phyloP scores from a whole-genome alignment of 2,113 vertebrate species.

The sheep (Ovis aries) region ARS-UI_Ramb_v3.0 NC_056055.1:128616001-128616500 shows the following conservation, averaged over 20 bases:
- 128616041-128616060: background rate
- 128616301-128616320: slow-evolving; percentile 43
- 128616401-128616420: background rate
- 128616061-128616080: background rate
- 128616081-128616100: background rate
- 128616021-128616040: background rate
- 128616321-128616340: background rate
- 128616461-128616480: slow-evolving; percentile 38
- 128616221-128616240: slow-evolving; percentile 20
- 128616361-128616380: slow-evolving; percentile 8
- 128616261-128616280: background rate
- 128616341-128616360: slow-evolving; percentile 51
- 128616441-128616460: slow-evolving; percentile 63
- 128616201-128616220: slow-evolving; percentile 20
- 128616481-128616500: slow-evolving; percentile 65
- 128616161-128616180: slow-evolving; percentile 10
- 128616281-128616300: background rate
- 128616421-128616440: slow-evolving; percentile 50
- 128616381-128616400: slow-evolving; percentile 51
- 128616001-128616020: background rate
- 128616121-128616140: background rate
- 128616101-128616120: background rate
- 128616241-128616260: slow-evolving; percentile 24
- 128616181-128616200: background rate
- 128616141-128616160: background rate